Evolutionary conservation across 2,888 invertebrate species (phyloP), one percentile per base, ranked within the genome.

Genomic region (Leptinotarsa juncta): DNA sequence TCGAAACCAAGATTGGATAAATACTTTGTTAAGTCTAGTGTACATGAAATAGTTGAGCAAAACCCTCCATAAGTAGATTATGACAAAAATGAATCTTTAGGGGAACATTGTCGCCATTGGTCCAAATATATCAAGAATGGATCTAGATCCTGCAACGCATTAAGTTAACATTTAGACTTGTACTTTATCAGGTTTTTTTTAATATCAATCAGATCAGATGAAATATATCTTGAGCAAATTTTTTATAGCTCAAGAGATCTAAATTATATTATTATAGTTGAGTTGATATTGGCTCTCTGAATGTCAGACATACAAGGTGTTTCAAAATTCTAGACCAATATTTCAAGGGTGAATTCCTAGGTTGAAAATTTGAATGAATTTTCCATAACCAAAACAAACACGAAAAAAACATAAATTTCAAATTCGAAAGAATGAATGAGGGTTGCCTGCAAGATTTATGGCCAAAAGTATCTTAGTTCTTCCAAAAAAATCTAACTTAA

Each of bases 61-160:
- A 65, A 32, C 12, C 65, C 65, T 5, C 12, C 65, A 32, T 26
- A 32, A 7, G 65, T 65, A 32, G 32, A 65, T n/a, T 65, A 15
- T 32, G 65, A 65, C n/a, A 65, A n/a, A 32, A 32, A 65, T 4
- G 3, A 4, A 10, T 65, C 14, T 32, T 26, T 5, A 3, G 32
- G 65, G 15, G 65, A 32, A 65, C 65, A 23, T 32, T 65, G 65
- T 16, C 32, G 5, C 65, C 32, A 65, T 32, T 32, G 15, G 3
- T 65, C 65, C 32, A 65, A n/a, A 65, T 65, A 32, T 42, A 12
- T 32, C 32, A 65, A 26, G 18, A 65, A 32, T n/a, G 32, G n/a
- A n/a, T 65, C 32, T 42, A 32, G 65, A 7, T 32, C 65, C 65
- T 65, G 48, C 18, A 53, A 53, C n/a, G 7, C 14, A 49, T 49